A percentile compares a stretch with the other conserved stretches of the same genome.
These are phyloP conservation scores for Siniperca undulata DNA, from an alignment of 2,797 vertebrate genomes.

Conservation along the genomic window DNA sequence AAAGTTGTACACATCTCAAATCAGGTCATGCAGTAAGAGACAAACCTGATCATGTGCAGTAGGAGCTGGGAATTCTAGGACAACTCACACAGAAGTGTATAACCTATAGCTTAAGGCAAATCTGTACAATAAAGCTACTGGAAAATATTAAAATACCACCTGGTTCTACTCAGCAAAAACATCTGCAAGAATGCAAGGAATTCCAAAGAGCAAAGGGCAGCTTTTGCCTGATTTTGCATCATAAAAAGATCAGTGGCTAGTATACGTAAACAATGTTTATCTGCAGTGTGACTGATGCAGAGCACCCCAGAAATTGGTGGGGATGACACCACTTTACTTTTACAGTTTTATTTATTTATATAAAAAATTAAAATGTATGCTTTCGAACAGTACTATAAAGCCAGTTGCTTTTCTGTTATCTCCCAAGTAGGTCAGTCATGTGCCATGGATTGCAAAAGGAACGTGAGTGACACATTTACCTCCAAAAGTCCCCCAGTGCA, in stretches of 20 bases:
- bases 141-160: slow-evolving; percentile 68
- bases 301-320: slow-evolving; percentile 1
- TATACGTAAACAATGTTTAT: slow-evolving; percentile 30
- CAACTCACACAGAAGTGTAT: slow-evolving; percentile 33
- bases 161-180: slow-evolving; percentile 78
- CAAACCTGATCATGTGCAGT: slow-evolving; percentile 34
- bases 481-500: slow-evolving; percentile 19
- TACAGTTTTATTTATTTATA: slow-evolving; percentile 28
- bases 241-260: slow-evolving; percentile 39
- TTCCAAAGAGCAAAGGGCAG: slow-evolving; percentile 57
- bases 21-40: neutral
- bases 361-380: slow-evolving; percentile 39
- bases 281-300: slow-evolving; percentile 13
- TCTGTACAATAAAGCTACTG: slow-evolving; percentile 63
- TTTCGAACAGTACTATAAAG: neutral
- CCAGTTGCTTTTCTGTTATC: slow-evolving; percentile 10
- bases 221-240: slow-evolving; percentile 38
- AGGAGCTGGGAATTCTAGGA: slow-evolving; percentile 45
- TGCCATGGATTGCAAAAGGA: slow-evolving; percentile 36
- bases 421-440: slow-evolving; percentile 64
- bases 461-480: slow-evolving; percentile 47
- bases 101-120: slow-evolving; percentile 65
- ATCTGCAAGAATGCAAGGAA: slow-evolving; percentile 75
- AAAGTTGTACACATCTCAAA: slow-evolving; percentile 15
- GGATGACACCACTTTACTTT: neutral